Percentiles rank a stretch among this genome's conserved stretches.
phyloP scores from a whole-genome alignment of 2,888 invertebrate genomes.

The Lottia scabra region DNA sequence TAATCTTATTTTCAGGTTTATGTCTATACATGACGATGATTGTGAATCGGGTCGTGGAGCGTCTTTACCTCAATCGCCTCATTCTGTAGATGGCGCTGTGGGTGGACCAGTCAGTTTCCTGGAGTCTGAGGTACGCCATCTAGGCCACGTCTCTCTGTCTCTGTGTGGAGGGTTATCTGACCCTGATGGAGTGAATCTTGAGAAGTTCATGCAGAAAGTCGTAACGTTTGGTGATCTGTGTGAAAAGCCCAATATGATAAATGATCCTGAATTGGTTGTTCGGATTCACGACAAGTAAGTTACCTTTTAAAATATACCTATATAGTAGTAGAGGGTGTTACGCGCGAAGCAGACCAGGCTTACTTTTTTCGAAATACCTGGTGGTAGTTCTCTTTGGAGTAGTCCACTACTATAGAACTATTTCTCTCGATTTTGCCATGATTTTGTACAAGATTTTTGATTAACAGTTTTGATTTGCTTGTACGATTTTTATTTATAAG shows the following conservation, averaged over 20 bases:
- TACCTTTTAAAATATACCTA: too few relatives aligned
- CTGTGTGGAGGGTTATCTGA: conserved; percentile 78
- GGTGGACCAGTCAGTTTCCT: conserved; percentile 52
- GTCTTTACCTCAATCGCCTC: conserved; percentile 89
- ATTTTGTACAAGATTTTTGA: too few relatives aligned
- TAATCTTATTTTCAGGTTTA: conserved; percentile 11
- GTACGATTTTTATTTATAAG: too few relatives aligned
- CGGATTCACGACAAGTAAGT: conserved; percentile 82
- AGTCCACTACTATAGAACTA: too few relatives aligned
- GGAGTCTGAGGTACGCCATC: conserved; percentile 48
- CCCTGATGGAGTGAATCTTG: conserved; percentile 73
- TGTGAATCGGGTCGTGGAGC: conserved; percentile 96
- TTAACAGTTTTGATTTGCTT: too few relatives aligned
- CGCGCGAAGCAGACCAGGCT: too few relatives aligned
- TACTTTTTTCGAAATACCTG: too few relatives aligned
- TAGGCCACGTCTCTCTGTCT: conserved; percentile 79
- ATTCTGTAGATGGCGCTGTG: conserved; percentile 84
- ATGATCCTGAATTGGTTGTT: conserved; percentile 84
- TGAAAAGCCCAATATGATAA: conserved; percentile 80
- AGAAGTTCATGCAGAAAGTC: conserved; percentile 76
- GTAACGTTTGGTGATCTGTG: conserved; percentile 76
- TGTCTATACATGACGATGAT: conserved; percentile 75
- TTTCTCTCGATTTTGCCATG: too few relatives aligned
- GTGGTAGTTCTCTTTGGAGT: too few relatives aligned
- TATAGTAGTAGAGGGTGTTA: too few relatives aligned